Base-by-base conservation (phyloP, 2,797 vertebrate species). In the Rhynchonycteris naso region DNA sequence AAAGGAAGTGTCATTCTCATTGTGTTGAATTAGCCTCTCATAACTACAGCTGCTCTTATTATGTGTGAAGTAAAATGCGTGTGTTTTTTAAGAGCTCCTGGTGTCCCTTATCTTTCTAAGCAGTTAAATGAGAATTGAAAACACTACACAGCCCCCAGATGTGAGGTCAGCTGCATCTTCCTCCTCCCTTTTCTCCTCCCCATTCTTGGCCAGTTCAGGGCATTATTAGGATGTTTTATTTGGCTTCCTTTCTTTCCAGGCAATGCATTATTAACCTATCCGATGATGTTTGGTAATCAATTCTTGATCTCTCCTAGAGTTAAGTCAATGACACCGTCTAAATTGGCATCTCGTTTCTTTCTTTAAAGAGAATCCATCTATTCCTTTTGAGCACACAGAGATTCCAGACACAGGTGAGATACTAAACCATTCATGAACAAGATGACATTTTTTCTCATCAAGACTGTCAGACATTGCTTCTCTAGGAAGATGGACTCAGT, bases 311-410 rank as follows among this genome's bases (percentile, higher is more conserved):
- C 92, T 96, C 92, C 95, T 97, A 90, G 96, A 98, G 97, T 97
- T 98, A 97, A 91, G 96, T 97, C 98, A 98, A 97, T 97, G 97
- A 93, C 97, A 97, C 95, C 96, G 97, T 96, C 95, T 96, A 96
- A 86, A 97, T 16, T 97, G 96, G 98, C 97, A 97, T 98, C 95
- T 97, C 89, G 95, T 98, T 98, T 98, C 84, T 96, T 96, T 96
- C 96, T 97, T 97, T 94, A 94, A 98, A 98, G 93, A 97, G 80
- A 97, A 96, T 95, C 79, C 94, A 96, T 96, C 95, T 96, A 85
- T 97, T 97, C 97, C 95, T 86, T 98, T 97, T 47, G 43, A 97
- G 89, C 94, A 95, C 91, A 90, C 18, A 95, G 95, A 95, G 85
- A 90, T 97, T 96, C 98, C 98, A 96, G 96, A 97, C 78, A 38